Conservation (phyloP, 2,797 vertebrate genomes). For the Sitta carolinensis region DNA sequence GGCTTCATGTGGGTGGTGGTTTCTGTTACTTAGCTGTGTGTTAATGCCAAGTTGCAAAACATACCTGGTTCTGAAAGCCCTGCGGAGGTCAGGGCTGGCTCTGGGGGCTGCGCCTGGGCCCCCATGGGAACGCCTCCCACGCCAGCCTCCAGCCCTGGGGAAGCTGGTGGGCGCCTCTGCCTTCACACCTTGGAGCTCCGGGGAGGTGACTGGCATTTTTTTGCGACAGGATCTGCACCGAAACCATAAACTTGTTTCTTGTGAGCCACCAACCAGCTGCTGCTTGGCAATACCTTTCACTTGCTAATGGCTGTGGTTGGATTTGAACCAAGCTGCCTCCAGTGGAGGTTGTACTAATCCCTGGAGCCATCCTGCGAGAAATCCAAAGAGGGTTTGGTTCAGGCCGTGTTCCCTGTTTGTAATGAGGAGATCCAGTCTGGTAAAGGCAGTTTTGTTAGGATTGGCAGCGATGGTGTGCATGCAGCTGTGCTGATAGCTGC, state of each 20-base stretch:
- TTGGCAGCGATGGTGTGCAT: neutral
- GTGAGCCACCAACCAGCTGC: constrained; percentile 27
- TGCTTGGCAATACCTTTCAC: constrained; percentile 52
- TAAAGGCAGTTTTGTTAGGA: neutral
- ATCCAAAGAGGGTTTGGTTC: constrained; percentile 26
- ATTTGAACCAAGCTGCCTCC: constrained; percentile 15
- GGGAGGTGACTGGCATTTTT: constrained; percentile 20
- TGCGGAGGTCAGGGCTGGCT: neutral
- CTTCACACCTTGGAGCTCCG: constrained; percentile 3
- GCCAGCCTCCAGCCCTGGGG: neutral
- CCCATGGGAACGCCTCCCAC: neutral
- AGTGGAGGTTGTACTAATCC: constrained; percentile 27
- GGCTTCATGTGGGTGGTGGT: constrained; percentile 65
- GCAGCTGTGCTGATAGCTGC: neutral
- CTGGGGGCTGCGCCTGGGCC: neutral
- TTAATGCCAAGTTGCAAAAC: constrained; percentile 60
- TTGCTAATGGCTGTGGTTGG: constrained; percentile 53
- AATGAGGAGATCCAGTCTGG: neutral
- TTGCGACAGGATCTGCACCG: neutral
- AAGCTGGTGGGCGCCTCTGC: neutral
- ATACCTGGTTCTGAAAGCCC: constrained; percentile 52
- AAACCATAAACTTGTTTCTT: constrained; percentile 27
- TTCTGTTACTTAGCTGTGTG: constrained; percentile 43
- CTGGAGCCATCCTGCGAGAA: neutral
- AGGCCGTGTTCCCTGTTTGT: neutral